Evolutionary conservation across 2,888 invertebrate genomes (phyloP).

Genomic region (Leptopilina drosophilae): DNA sequence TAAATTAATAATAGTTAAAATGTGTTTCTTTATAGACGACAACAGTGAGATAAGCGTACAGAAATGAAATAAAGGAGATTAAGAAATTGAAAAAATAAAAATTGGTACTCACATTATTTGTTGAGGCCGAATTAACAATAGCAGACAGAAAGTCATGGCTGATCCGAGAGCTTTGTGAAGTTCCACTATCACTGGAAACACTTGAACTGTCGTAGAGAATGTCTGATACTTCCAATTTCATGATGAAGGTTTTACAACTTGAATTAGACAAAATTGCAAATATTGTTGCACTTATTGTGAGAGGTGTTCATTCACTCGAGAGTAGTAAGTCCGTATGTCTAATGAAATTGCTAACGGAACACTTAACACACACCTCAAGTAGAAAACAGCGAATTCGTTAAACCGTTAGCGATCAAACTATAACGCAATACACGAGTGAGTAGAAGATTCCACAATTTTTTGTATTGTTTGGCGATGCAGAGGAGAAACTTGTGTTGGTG

Average conservation of each 20-base stretch:
- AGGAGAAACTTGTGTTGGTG: neutral
- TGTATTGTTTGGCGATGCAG: neutral
- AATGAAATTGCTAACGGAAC: neutral
- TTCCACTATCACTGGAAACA: conserved; percentile 81
- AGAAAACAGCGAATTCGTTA: neutral
- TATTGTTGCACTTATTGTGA: neutral
- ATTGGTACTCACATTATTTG: conserved; percentile 68
- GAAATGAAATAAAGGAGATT: neutral
- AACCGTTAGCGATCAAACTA: neutral
- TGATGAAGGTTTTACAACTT: conserved; percentile 61
- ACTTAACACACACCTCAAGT: neutral
- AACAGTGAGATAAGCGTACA: neutral
- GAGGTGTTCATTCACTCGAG: neutral
- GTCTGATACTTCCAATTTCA: conserved; percentile 82
- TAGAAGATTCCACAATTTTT: neutral
- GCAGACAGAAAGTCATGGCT: conserved; percentile 75
- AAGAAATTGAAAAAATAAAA: too few relatives aligned
- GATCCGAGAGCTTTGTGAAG: conserved; percentile 79
- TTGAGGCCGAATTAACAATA: conserved; percentile 65
- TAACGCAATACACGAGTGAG: neutral
- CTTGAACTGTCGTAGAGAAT: conserved; percentile 81
- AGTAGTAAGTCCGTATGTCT: neutral
- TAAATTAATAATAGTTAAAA: too few relatives aligned
- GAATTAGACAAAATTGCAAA: neutral
- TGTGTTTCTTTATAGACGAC: too few relatives aligned